Conservation (phyloP, 2,113 vertebrate species). For the Vulpes ferrilata region DNA sequence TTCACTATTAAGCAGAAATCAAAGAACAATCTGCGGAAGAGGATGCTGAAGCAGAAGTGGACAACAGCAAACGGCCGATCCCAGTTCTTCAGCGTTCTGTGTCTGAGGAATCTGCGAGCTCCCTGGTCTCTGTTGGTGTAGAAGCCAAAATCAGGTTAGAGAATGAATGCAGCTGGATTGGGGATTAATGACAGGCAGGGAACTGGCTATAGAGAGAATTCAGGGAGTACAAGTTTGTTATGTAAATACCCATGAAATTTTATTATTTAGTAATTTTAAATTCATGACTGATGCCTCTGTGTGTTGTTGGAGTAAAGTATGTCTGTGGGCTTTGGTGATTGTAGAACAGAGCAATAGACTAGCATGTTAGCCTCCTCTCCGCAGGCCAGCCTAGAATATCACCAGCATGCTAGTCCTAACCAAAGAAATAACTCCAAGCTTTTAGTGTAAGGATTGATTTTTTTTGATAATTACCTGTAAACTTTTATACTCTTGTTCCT, state of each 20-base stretch:
- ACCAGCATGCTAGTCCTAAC: neutral
- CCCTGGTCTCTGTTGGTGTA: slow-evolving; percentile 91
- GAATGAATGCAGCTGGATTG: neutral
- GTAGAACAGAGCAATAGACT: neutral
- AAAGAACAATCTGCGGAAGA: slow-evolving; percentile 90
- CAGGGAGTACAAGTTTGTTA: neutral
- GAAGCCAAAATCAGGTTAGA: slow-evolving; percentile 94
- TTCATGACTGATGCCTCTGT: slow-evolving; percentile 55
- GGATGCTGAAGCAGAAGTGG: slow-evolving; percentile 86
- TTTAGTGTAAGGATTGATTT: neutral
- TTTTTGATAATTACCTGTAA: neutral
- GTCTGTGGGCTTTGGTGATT: neutral
- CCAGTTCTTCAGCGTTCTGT: slow-evolving; percentile 90
- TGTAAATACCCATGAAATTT: accelerated
- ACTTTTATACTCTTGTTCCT: neutral
- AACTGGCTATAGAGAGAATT: neutral
- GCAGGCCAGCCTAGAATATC: neutral
- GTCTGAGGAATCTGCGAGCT: slow-evolving; percentile 91
- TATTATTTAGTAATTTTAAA: neutral
- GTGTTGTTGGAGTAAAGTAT: accelerated
- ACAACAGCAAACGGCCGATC: slow-evolving; percentile 88
- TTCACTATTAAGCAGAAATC: slow-evolving; percentile 84
- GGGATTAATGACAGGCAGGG: neutral
- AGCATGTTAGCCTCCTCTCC: accelerated
- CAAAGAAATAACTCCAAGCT: neutral